Evolutionary conservation across 2,888 invertebrate genomes (phyloP).

Genomic region (Drosophila macrothrix): DNA sequence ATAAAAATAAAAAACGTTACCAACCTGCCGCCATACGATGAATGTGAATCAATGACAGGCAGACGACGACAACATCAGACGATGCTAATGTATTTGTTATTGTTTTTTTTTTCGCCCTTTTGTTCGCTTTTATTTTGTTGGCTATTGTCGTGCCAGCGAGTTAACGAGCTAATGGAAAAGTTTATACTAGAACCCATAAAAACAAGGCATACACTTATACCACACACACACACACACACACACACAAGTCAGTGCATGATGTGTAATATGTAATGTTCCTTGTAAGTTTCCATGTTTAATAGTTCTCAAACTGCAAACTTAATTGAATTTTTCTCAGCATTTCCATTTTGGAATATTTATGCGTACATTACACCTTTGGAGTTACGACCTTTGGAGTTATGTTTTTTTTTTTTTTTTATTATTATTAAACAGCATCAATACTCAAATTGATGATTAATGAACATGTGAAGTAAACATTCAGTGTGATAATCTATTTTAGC

Average conservation of each 20-base stretch:
- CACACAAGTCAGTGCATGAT: conserved; percentile 20
- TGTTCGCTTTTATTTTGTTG: conserved; percentile 27
- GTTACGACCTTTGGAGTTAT: conserved; percentile 8
- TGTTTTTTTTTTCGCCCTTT: conserved; percentile 27
- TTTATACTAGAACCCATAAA: conserved; percentile 62
- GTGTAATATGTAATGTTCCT: conserved; percentile 46
- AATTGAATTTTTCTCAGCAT: conserved; percentile 44
- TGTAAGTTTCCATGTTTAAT: conserved; percentile 53
- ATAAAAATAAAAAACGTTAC: conserved; percentile 49
- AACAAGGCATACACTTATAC: conserved; percentile 19
- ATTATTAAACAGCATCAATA: conserved; percentile 4
- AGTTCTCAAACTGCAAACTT: conserved; percentile 27
- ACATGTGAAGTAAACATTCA: neutral
- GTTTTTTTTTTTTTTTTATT: neutral
- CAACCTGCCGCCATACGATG: conserved; percentile 36
- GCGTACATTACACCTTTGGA: conserved; percentile 20
- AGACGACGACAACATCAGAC: conserved; percentile 45
- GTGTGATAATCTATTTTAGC: neutral
- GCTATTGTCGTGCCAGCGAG: conserved; percentile 67
- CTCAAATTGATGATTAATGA: neutral
- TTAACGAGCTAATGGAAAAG: conserved; percentile 81
- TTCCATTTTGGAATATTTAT: conserved; percentile 45
- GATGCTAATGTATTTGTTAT: conserved; percentile 66
- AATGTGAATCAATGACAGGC: conserved; percentile 66
- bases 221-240: neutral